These are phyloP conservation scores for Pseudochirops cupreus DNA, from an alignment of 2,797 vertebrate genomes.

Conservation along the genomic window DNA sequence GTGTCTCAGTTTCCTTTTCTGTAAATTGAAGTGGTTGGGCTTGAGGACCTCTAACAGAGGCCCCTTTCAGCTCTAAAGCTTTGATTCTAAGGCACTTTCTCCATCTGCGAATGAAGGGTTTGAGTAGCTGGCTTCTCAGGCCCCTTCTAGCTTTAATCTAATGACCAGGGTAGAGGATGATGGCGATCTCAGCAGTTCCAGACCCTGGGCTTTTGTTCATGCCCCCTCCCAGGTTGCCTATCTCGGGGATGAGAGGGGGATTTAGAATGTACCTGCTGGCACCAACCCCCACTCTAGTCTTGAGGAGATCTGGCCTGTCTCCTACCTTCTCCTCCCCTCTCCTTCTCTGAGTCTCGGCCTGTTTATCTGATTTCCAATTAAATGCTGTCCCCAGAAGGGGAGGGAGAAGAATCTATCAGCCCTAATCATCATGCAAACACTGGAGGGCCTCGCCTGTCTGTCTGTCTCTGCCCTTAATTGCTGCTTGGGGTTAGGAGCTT, in stretches of 20 bases:
- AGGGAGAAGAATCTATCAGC: conserved; percentile 79
- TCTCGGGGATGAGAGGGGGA: neutral
- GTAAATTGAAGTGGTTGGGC: neutral
- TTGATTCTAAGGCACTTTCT: neutral
- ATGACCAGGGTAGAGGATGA: neutral
- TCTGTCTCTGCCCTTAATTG: conserved; percentile 83
- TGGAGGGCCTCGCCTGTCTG: conserved; percentile 78
- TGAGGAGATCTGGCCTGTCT: neutral
- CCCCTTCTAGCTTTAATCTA: neutral
- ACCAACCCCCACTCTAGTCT: neutral
- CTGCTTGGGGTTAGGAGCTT: conserved; percentile 79
- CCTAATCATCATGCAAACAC: conserved; percentile 82
- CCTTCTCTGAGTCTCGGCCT: conserved; percentile 30
- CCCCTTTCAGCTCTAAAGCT: neutral
- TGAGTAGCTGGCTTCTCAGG: neutral
- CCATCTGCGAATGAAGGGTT: neutral
- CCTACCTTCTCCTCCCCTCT: neutral
- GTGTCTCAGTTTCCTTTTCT: neutral
- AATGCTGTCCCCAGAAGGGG: conserved; percentile 70
- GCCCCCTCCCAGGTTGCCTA: neutral
- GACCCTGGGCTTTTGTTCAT: neutral
- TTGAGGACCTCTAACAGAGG: neutral
- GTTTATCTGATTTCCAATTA: conserved; percentile 82
- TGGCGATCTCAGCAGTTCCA: neutral
- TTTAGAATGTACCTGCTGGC: neutral